Evolutionary conservation across 2,797 vertebrate species (phyloP), one percentile per base, ranked within the genome.

Genomic region (Labeo calbasu): DNA sequence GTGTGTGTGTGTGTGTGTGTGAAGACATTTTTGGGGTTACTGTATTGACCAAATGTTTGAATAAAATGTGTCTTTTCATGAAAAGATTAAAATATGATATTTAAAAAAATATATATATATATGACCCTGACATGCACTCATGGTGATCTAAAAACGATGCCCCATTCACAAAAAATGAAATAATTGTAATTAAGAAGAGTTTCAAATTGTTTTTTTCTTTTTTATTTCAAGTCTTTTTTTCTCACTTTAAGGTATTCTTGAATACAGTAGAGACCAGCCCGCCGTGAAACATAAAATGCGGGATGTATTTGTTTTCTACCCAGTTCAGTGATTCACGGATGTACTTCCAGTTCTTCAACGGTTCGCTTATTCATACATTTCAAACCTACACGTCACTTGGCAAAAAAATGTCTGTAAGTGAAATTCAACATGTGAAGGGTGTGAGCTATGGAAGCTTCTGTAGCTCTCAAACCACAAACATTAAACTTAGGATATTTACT

Each of bases 331-430:
- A 86, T 85, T 86, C 77, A 83, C 71, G 11, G 43, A 66, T 15
- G 77, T 61, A 9, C 51, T 36, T 4, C 48, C 51, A 9, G 6
- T 51, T 23, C 46, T 13, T 14, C 71, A 51, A 53, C 46, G 15
- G 43, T 70, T 79, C 36, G 28, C 70, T 82, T 82, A 82, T 75
- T 82, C 81, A 82, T 82, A 53, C 48, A 82, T 84, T 78, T 59
- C 68, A 48, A 50, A 83, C 77, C 14, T 43, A 65, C 66, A 46
- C 28, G 77, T 84, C 69, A 86, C 43, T 53, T 79, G 78, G 48
- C 72, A 36, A 51, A 59, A 32, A 32, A 5, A 40, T 14, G 81
- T 11, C 28, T 28, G 4, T 79, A 75, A 87, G 40, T 81, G 50
- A 84, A 79, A 84, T 51, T 61, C 81, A 84, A 79, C 53, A 68